phyloP scores from a whole-genome alignment of 2,113 vertebrate genomes.

The Psilopsiagon aymara region DNA sequence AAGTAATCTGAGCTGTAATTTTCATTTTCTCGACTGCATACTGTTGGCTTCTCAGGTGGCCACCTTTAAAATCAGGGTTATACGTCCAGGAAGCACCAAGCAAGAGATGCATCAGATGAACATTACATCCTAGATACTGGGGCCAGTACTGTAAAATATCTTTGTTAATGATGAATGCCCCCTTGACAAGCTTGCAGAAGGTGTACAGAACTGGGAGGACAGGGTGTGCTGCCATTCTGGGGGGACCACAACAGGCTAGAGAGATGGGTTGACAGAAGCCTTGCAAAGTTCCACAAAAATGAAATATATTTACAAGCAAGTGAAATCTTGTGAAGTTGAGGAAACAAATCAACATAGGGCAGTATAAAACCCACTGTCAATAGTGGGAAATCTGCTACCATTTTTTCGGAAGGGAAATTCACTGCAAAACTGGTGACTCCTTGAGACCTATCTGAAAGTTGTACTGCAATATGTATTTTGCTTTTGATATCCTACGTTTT shows the following conservation, averaged over 20 bases:
- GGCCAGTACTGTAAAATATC: not conserved
- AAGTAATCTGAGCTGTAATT: not conserved
- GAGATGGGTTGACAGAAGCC: not conserved
- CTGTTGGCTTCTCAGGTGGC: not conserved
- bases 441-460: not conserved
- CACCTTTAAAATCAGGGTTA: not conserved
- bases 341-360: not conserved
- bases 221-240: not conserved
- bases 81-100: not conserved
- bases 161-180: not conserved
- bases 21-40: not conserved
- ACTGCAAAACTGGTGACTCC: not conserved
- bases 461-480: not conserved
- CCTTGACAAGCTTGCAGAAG: not conserved
- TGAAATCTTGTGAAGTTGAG: not conserved
- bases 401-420: not conserved
- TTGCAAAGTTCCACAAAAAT: not conserved
- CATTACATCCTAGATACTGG: too few relatives aligned
- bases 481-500: not conserved
- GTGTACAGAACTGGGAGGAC: not conserved
- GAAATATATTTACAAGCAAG: not conserved
- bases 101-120: not conserved
- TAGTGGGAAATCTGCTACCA: not conserved
- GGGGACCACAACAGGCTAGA: not conserved
- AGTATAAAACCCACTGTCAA: not conserved